Conservation (phyloP, 2,888 invertebrate species). For the Pandemis corylana region DNA sequence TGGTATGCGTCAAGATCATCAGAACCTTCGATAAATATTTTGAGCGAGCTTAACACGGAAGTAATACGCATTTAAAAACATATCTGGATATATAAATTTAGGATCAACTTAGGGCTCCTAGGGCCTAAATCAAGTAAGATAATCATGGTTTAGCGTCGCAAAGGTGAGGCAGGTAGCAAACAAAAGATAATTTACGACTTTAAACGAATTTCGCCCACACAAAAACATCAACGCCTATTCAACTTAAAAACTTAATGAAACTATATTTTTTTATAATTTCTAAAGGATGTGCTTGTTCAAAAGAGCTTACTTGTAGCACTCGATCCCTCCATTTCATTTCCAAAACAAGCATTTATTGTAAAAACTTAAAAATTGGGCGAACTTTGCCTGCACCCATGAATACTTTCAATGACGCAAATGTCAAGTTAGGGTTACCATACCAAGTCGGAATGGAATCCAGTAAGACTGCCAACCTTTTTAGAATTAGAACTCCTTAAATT, state of each 20-base stretch:
- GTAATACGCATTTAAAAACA: slow-evolving; percentile 26
- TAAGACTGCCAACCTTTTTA: slow-evolving; percentile 2
- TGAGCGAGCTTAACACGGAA: slow-evolving; percentile 27
- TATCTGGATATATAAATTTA: slow-evolving; percentile 10
- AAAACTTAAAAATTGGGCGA: slow-evolving; percentile 46
- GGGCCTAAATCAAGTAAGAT: neutral
- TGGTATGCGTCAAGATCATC: slow-evolving; percentile 32
- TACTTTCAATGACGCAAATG: slow-evolving; percentile 42
- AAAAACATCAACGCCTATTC: slow-evolving; percentile 63
- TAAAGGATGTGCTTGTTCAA: neutral
- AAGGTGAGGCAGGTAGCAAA: slow-evolving; percentile 58
- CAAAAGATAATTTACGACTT: slow-evolving; percentile 71
- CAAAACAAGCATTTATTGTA: slow-evolving; percentile 52
- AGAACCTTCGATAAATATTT: slow-evolving; percentile 32
- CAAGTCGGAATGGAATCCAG: neutral
- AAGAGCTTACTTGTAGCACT: slow-evolving; percentile 65
- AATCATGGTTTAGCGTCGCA: slow-evolving; percentile 28
- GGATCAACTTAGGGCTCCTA: neutral
- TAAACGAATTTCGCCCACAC: slow-evolving; percentile 79
- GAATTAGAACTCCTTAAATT: no score
- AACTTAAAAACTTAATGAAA: slow-evolving; percentile 55
- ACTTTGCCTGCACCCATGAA: slow-evolving; percentile 41
- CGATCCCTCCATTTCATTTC: slow-evolving; percentile 78
- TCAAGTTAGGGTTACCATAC: slow-evolving; percentile 40
- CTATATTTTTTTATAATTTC: slow-evolving; percentile 5